A percentile compares a stretch with the other conserved stretches of the same genome.
These are phyloP conservation scores for Spea hammondii DNA, from an alignment of 2,797 vertebrate genomes.

Conservation along the genomic window DNA sequence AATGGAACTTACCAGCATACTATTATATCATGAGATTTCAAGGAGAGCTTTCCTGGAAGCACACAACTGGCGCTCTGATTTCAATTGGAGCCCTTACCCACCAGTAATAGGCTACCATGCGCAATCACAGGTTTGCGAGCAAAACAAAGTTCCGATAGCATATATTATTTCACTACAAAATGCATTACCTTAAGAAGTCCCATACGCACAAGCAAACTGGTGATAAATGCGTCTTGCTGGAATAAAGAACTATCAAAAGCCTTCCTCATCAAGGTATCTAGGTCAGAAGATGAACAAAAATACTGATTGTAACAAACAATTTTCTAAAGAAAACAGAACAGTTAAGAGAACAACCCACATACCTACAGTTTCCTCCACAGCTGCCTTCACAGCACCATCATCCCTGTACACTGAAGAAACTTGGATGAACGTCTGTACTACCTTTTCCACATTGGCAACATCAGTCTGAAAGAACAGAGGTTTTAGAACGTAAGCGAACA, in stretches of 20 bases:
- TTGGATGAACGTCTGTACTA: slow-evolving; percentile 85
- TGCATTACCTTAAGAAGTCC: slow-evolving; percentile 87
- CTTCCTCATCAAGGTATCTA: slow-evolving; percentile 86
- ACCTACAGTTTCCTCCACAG: slow-evolving; percentile 73
- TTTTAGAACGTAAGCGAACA: no score
- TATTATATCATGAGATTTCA: no score
- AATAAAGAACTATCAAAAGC: slow-evolving; percentile 80
- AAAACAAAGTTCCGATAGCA: no score
- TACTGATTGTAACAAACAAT: no score
- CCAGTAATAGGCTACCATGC: no score
- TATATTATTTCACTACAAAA: no score
- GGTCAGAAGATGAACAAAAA: not conserved
- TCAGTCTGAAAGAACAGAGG: slow-evolving; percentile 73
- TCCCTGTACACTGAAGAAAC: slow-evolving; percentile 92
- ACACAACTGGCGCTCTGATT: no score
- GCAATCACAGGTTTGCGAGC: no score
- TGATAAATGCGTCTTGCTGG: slow-evolving; percentile 82
- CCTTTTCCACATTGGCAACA: slow-evolving; percentile 77
- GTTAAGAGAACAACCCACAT: not conserved
- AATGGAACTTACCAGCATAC: no score
- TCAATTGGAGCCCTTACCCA: no score
- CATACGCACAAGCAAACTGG: slow-evolving; percentile 83
- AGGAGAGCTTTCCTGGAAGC: no score
- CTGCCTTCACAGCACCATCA: slow-evolving; percentile 74
- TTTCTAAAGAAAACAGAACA: not conserved